Conservation (phyloP, 2,888 invertebrate species). For the Trisateles emortualis region DNA sequence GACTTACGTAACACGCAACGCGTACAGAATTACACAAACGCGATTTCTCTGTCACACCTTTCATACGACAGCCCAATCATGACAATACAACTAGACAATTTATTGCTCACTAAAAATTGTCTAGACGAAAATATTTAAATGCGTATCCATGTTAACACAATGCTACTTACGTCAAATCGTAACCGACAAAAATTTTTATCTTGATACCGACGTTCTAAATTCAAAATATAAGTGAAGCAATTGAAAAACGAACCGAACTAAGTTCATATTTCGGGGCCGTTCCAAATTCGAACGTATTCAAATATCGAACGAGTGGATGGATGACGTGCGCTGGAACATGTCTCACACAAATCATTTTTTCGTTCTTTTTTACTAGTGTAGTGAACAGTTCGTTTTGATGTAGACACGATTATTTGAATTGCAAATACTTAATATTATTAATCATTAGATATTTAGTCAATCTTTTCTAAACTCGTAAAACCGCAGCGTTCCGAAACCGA, state of each 20-base stretch:
- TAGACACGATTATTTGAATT: constrained; percentile 63
- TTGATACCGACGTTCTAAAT: constrained; percentile 78
- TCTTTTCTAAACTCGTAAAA: constrained; percentile 57
- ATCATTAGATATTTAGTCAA: constrained; percentile 52
- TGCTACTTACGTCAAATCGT: constrained; percentile 48
- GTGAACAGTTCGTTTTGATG: constrained; percentile 43
- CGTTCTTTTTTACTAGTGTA: constrained; percentile 50
- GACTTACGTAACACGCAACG: constrained; percentile 78
- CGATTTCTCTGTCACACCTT: constrained; percentile 83
- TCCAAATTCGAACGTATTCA: constrained; percentile 85
- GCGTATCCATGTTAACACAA: constrained; percentile 39
- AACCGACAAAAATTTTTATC: constrained; percentile 67
- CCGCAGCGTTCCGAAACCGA: constrained; percentile 64
- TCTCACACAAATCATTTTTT: constrained; percentile 67
- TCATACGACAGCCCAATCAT: constrained; percentile 61
- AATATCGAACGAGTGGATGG: constrained; percentile 81
- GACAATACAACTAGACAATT: constrained; percentile 70
- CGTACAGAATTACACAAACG: constrained; percentile 75
- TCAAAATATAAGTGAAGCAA: constrained; percentile 85
- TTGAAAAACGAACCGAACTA: constrained; percentile 84
- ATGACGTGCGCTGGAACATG: constrained; percentile 72
- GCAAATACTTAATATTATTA: constrained; percentile 63
- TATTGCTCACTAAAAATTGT: constrained; percentile 65
- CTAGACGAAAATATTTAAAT: constrained; percentile 64
- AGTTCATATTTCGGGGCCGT: constrained; percentile 83